Base-by-base conservation (phyloP, 2,888 invertebrate genomes). In the Terebella lapidaria region DNA sequence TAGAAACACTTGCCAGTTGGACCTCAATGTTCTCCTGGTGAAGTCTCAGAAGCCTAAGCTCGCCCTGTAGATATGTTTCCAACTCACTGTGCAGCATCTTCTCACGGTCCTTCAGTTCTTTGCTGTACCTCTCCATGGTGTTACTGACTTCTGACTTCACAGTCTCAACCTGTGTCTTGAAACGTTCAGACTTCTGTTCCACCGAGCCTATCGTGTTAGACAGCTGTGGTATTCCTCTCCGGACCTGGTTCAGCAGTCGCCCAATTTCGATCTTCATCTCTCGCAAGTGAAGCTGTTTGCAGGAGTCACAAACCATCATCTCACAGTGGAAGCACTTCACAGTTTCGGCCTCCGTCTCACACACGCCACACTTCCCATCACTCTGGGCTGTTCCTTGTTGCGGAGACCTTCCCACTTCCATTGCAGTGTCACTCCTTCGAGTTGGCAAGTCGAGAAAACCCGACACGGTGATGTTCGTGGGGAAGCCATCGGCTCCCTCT, bases 241-340 rank as follows among this genome's bases (percentile, higher is more conserved):
- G 66, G 20, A 81, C 68, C 64, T 78, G 79, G 58, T 70, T 91
- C 77, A 92, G 90, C 61, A 94, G 89, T 75, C 94, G 87, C 63
- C 88, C 85, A 51, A 95, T 91, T 84, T 95, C 94, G 61, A 94
- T 86, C 70, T 94, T 87, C 62, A 96, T 84, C 68, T 95, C 94
- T 2, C 96, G 95, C 88, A 94, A 90, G 81, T 97, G 96, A 18
- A 94, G 92, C 46, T 79, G 79, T 81, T 94, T 94, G 83, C 99
- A 99, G 77, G 94, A 94, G 70, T 90, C 89, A 82, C 97, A 99
- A 66, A 96, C 90, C 83, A 94, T 92, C 78, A 95, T 94, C 76
- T 96, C 94, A 83, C 99, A 99, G 82, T 99, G 97, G 27, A 90
- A 89, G 81, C 97, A 99, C 54, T 87, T 84, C 25, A 72, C 72